Percentiles rank a stretch among this genome's conserved stretches.
These are phyloP conservation scores for Ophthalmolycus amberensis DNA, from an alignment of 2,113 vertebrate genomes.

Conservation along the genomic window DNA sequence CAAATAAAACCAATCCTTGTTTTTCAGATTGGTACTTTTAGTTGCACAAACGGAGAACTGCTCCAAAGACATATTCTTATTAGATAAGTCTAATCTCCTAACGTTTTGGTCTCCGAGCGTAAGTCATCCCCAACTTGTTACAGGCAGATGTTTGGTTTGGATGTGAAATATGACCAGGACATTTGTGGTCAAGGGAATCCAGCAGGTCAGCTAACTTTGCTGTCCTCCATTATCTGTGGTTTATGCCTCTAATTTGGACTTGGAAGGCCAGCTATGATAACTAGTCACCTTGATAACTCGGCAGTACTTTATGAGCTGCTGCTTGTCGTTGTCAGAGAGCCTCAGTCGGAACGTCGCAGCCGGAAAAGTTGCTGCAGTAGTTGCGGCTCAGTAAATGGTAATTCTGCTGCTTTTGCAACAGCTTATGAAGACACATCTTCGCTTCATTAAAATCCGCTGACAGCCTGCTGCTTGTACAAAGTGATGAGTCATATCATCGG, in stretches of 20 bases:
- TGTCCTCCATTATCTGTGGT: not conserved
- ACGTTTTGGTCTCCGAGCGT: not conserved
- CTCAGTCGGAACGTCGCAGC: not conserved
- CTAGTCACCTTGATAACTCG: not conserved
- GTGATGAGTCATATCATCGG: conserved; percentile 35
- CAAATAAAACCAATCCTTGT: conserved; percentile 32
- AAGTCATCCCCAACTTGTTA: not conserved
- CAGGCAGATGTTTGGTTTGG: not conserved
- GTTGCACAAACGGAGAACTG: conserved; percentile 23
- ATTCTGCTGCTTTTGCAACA: not conserved
- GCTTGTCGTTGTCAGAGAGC: not conserved
- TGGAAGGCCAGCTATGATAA: conserved; percentile 21
- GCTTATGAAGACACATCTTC: conserved; percentile 1
- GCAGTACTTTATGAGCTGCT: not conserved
- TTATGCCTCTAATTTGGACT: conserved; percentile 31
- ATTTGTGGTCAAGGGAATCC: not conserved
- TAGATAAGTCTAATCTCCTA: not conserved
- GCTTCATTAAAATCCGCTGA: conserved; percentile 15
- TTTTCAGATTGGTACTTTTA: conserved; percentile 29
- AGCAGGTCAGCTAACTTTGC: not conserved
- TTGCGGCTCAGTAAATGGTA: not conserved
- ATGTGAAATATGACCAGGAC: not conserved
- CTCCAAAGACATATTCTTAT: conserved; percentile 10
- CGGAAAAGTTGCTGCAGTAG: too few relatives aligned
- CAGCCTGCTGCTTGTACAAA: conserved; percentile 5